Conservation (phyloP, 2,113 vertebrate genomes). For the Mustela nigripes region DNA sequence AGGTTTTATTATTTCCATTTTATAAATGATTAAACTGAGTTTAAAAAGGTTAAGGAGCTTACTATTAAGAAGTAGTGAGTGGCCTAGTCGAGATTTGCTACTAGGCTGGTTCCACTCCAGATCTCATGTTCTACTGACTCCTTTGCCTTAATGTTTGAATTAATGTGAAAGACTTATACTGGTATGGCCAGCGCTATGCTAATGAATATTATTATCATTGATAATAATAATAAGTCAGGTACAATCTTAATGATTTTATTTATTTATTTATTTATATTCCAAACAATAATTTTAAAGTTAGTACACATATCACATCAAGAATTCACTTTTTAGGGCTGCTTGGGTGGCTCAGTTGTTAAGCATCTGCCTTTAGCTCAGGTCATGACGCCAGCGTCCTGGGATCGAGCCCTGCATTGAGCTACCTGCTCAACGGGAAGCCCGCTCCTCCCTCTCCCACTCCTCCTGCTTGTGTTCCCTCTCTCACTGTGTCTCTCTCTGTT, state of each 20-base stretch:
- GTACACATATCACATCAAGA: neutral
- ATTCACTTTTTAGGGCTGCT: neutral
- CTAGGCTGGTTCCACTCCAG: neutral
- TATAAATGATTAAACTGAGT: constrained; percentile 65
- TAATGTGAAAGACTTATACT: neutral
- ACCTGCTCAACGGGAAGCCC: no score
- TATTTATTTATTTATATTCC: no score
- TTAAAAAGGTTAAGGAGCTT: constrained; percentile 36
- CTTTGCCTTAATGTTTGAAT: constrained; percentile 14
- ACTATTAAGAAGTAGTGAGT: constrained; percentile 2
- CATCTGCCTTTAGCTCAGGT: no score
- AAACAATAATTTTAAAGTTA: neutral
- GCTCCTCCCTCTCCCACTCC: no score
- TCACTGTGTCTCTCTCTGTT: no score
- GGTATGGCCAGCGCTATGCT: neutral
- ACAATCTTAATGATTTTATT: neutral
- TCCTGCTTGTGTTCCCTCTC: no score
- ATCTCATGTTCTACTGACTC: neutral
- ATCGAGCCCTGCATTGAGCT: no score
- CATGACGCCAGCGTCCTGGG: no score
- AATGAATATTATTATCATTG: neutral
- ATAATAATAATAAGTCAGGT: neutral
- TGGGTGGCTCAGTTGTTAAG: no score
- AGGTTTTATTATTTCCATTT: constrained; percentile 73
- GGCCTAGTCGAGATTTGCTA: neutral